Evolutionary conservation across 2,113 vertebrate species (phyloP), one percentile per base, ranked within the genome.

Genomic region (Arvicanthis niloticus): DNA sequence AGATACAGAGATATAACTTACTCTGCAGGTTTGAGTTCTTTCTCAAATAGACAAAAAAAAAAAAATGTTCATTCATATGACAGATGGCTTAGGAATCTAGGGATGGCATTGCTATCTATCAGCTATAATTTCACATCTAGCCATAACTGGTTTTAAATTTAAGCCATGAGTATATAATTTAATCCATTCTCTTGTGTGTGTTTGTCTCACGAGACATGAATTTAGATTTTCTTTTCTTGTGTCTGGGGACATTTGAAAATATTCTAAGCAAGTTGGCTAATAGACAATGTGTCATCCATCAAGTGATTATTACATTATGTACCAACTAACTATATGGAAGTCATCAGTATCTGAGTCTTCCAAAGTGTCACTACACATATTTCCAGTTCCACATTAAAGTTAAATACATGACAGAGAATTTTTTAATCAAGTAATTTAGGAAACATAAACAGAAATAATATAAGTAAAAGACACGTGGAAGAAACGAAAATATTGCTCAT

Each of bases 91-190:
- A 84, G 72, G 72, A 95, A 89, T 31, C 34, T 9, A 65, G n/a
- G 13, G 45, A 75, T 91, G 58, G 0, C 34, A 29, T 68, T 95
- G 8, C 42, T 73, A 78, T 85, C 42, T 85, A 26, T 96, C 45
- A 91, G 13, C 51, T 45, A 42, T 75, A 81, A 67, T 91, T 93
- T 85, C 34, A 7, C 22, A 8, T 85, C 42, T 92, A 94, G 88
- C 17, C 42, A 53, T 29, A 82, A 65, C 16, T 75, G 7, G 75
- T 82, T 97, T 95, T 97, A 72, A 97, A 94, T 88, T 95, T 65
- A 78, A 26, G 19, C 51, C 56, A 91, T 4, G 48, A 68, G 16
- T 68, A 80, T 53, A 91, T 86, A 89, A 73, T 96, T 92, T 88
- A 95, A 80, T 86, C 60, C 13, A 65, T 90, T 86, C 21, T 70